phyloP scores from a whole-genome alignment of 2,113 vertebrate genomes.

The Mesocricetus auratus region DNA sequence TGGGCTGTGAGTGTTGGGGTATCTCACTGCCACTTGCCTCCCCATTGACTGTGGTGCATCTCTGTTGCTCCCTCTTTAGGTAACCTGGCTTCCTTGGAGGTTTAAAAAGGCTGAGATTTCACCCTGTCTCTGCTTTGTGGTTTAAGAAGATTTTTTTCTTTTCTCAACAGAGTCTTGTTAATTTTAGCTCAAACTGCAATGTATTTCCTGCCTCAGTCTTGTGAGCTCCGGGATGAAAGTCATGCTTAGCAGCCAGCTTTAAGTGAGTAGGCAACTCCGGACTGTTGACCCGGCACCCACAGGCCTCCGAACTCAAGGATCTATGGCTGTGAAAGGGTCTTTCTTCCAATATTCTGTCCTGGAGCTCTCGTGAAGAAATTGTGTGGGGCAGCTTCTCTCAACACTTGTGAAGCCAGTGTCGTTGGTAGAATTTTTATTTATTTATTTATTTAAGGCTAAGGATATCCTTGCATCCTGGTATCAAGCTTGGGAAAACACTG shows the following conservation, averaged over 20 bases:
- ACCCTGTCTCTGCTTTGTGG: accelerated
- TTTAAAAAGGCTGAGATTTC: not conserved
- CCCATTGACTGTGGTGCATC: accelerated
- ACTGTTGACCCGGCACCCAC: accelerated
- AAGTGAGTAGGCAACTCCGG: not conserved
- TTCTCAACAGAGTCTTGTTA: not conserved
- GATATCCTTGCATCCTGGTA: accelerated
- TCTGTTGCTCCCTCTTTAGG: not conserved
- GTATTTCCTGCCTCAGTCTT: not conserved
- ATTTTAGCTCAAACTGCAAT: not conserved
- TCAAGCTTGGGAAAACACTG: not conserved
- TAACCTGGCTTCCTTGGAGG: accelerated
- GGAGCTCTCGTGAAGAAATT: accelerated
- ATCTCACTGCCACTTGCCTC: accelerated
- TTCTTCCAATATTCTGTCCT: not conserved
- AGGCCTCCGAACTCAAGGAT: not conserved
- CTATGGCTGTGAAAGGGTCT: not conserved
- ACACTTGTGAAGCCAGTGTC: not conserved
- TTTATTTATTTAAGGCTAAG: accelerated
- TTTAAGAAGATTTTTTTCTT: not conserved
- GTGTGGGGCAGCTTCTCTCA: accelerated
- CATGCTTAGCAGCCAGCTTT: not conserved
- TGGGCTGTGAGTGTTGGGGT: not conserved
- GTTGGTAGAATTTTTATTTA: not conserved
- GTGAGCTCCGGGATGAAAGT: no score